A percentile compares a stretch with the other conserved stretches of the same genome.
Evolutionary conservation across 2,113 vertebrate species (phyloP).

Genomic region (Piaya cayana): DNA sequence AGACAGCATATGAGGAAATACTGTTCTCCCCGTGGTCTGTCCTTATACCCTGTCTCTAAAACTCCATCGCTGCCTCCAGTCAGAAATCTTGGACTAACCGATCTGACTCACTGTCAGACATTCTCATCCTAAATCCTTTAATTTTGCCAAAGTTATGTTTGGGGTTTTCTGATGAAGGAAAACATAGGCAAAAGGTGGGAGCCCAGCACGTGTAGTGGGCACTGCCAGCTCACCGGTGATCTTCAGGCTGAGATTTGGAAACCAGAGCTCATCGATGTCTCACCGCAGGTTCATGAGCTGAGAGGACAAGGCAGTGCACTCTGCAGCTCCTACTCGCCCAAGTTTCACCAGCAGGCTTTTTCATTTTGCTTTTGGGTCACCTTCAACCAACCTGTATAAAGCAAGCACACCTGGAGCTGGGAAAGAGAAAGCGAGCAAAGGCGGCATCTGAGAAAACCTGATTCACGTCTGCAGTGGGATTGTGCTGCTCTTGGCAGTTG

Average conservation of each 20-base stretch:
- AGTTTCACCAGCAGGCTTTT: neutral
- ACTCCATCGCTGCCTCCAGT: accelerated
- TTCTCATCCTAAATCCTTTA: no score
- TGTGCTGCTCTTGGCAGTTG: slow-evolving; percentile 27
- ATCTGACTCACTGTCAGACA: neutral
- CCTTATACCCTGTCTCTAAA: neutral
- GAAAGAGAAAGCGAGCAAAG: neutral
- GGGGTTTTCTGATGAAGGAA: neutral
- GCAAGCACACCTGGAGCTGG: accelerated
- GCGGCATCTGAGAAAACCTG: accelerated
- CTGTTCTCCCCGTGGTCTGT: neutral
- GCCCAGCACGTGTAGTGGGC: accelerated
- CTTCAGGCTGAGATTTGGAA: neutral
- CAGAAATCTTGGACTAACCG: neutral
- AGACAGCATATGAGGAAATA: neutral
- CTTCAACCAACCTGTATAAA: neutral
- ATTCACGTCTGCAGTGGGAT: neutral
- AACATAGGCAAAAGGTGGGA: accelerated
- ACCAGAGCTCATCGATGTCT: no score
- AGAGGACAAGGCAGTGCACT: accelerated
- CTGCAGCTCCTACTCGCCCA: neutral
- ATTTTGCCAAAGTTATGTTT: neutral
- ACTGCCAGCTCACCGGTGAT: accelerated
- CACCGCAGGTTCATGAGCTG: accelerated
- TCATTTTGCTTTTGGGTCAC: neutral